Base-by-base conservation (phyloP, 2,113 vertebrate genomes). In the Vireo altiloquus region DNA sequence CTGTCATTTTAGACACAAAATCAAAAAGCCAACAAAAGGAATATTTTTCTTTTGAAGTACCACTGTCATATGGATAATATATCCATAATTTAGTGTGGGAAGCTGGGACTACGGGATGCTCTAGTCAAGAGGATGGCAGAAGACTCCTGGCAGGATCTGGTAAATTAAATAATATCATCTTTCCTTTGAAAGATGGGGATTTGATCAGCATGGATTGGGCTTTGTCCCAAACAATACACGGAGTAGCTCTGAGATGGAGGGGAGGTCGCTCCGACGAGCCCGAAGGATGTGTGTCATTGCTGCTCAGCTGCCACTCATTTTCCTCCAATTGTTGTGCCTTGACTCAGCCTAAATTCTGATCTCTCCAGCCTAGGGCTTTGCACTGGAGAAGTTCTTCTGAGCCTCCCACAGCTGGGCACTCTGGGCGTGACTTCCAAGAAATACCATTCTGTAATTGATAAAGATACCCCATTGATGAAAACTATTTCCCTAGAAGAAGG, bases 241-340 rank as follows among this genome's bases (percentile, higher is more conserved):
- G 74, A 28, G 25, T 3, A 50, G 54, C 50, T 91, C 42, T 0
- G 6, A 44, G 66, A 52, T 72, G 83, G 79, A 94, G 80, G 57
- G 66, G 21, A 88, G 82, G 31, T 76, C 66, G 25, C 70, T 64
- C 22, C 13, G 20, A 6, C 0, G 1, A 71, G 54, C 33, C 63
- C 75, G 30, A 39, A 89, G 94, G 89, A 94, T 92, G 42, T 93
- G 88, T 93, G 95, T 94, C 86, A 89, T 66, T 1, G 2, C 30
- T 1, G 6, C 68, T 66, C 66, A 31, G 0, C 61, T 82, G 79
- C 66, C 8, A 2, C 60, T 77, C 46, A 54, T 80, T 86, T 96
- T 93, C 92, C 92, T 97, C 64, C 94, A 70, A 74, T 93, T 96
- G 81, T 92, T 96, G 66, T 54, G 50, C 72, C 88, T 89, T 82